Base-by-base conservation (phyloP, 2,797 vertebrate species). In the Echeneis naucrates region DNA sequence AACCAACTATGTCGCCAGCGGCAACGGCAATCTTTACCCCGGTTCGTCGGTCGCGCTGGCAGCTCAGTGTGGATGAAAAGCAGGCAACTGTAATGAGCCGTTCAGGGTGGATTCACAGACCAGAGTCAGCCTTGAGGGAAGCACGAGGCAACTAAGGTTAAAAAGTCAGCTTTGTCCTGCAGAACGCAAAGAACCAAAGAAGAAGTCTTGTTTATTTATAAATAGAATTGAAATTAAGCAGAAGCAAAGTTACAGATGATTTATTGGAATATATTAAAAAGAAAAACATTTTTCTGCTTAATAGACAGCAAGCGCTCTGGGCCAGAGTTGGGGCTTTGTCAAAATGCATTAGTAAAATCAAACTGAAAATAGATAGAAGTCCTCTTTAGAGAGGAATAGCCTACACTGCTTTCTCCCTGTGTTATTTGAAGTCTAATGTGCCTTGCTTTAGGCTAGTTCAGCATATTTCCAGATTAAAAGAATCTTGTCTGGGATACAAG, bases 341-440 rank as follows among this genome's bases (percentile, higher is more conserved):
- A 56, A 60, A 63, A 61, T 77, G 62, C 75, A 86, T 89, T 86
- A 73, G 63, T 62, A 24, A 75, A 68, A 76, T 77, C 70, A 66
- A 69, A 79, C 68, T 69, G 81, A 54, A 85, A 83, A 79, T 73
- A 80, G 63, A 81, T 68, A 69, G 56, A 50, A 72, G 75, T 83
- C 73, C 68, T 70, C 51, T 67, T 87, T 68, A 38, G 60, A 50
- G 50, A 75, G 44, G 50, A 59, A 69, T 44, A 63, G 72, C 37
- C 66, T 61, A 50, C 51, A 33, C 42, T 57, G 59, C 66, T 50
- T 72, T 69, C 42, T 69, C 62, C 32, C 56, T 26, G 17, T 76
- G 62, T 74, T 79, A 74, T 83, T 75, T 82, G 52, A 77, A 80
- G 77, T 75, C 55, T 64, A 60, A 23, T 79, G 72, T 67, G 68